Conservation (phyloP, 2,797 vertebrate genomes). For the Bradypodion pumilum region DNA sequence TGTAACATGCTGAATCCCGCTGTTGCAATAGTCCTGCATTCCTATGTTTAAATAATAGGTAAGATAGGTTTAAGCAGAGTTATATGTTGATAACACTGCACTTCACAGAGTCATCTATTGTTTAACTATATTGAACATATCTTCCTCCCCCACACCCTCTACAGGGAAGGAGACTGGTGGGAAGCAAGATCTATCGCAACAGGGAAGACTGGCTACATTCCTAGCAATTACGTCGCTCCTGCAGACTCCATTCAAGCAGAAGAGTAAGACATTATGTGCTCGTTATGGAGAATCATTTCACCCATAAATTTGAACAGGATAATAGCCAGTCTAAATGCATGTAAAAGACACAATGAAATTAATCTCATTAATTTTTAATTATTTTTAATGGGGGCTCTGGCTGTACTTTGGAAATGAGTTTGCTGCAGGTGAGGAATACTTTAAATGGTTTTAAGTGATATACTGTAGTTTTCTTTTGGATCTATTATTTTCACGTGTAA, state of each 20-base stretch:
- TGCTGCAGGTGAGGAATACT: no score
- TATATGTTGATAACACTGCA: neutral
- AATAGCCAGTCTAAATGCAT: neutral
- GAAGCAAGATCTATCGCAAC: conserved; percentile 96
- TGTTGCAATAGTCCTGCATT: no score
- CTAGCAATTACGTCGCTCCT: conserved; percentile 96
- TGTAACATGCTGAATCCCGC: no score
- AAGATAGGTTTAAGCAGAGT: conserved; percentile 12
- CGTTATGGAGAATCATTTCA: conserved; percentile 63
- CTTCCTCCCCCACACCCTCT: conserved; percentile 58
- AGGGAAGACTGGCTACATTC: conserved; percentile 94
- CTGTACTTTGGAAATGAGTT: neutral
- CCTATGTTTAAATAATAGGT: neutral
- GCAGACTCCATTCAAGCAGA: conserved; percentile 98
- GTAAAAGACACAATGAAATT: neutral
- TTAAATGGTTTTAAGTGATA: conserved; percentile 11
- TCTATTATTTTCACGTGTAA: conserved; percentile 20
- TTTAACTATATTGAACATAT: conserved; percentile 48
- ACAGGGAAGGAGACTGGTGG: conserved; percentile 98
- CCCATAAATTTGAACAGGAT: conserved; percentile 50
- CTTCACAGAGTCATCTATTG: neutral
- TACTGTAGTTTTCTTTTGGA: conserved; percentile 36
- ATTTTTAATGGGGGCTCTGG: neutral
- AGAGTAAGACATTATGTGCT: conserved; percentile 83
- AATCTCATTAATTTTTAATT: neutral